A percentile compares a stretch with the other conserved stretches of the same genome.
Evolutionary conservation across 1,140 invertebrate genomes (phyloP).

Genomic region (Lamellibrachia luymesi): DNA sequence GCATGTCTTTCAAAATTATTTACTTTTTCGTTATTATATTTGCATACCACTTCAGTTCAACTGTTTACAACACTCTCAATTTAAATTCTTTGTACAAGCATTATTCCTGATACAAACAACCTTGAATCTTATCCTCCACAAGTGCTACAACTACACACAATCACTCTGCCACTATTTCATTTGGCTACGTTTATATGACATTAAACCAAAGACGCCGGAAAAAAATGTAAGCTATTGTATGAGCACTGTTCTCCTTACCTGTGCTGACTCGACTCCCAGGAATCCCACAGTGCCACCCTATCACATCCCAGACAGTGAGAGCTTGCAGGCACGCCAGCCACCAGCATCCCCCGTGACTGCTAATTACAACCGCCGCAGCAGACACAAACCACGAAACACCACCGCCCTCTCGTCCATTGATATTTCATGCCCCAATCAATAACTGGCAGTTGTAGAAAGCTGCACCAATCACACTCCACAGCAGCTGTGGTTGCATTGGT

Average conservation of each 20-base stretch:
- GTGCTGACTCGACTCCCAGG: neutral
- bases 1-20: neutral
- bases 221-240: neutral
- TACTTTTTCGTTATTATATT: neutral
- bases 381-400: neutral
- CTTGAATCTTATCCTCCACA: neutral
- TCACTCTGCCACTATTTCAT: neutral
- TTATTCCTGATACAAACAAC: neutral
- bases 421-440: neutral
- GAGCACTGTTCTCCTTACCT: neutral
- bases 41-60: neutral
- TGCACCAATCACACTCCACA: neutral
- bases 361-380: neutral
- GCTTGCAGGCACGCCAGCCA: neutral
- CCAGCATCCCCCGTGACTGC: neutral
- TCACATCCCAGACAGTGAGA: neutral
- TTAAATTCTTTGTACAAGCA: neutral
- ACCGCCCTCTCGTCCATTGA: neutral
- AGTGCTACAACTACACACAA: neutral
- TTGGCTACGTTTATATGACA: neutral
- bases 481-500: neutral
- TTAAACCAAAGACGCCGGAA: neutral
- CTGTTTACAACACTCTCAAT: neutral
- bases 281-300: neutral
- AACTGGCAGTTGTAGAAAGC: neutral